These are phyloP conservation scores for Idris sp. DNA, from an alignment of 1,140 invertebrate species.

Conservation along the genomic window DNA sequence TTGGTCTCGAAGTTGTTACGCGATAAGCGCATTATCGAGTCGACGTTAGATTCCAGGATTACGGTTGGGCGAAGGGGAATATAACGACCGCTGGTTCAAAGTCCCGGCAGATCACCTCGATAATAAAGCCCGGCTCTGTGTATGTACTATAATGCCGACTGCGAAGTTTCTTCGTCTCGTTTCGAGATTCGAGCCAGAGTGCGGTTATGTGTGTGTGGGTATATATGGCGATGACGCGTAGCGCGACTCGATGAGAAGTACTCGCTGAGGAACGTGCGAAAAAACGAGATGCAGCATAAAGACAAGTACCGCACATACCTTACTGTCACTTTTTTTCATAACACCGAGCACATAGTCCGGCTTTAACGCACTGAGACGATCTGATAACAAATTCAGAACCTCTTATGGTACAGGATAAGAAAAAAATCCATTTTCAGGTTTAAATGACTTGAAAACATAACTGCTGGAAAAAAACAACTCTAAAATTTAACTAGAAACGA, in stretches of 20 bases:
- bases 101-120: conserved; percentile 53
- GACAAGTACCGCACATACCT: conserved; percentile 60
- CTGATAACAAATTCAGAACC: conserved; percentile 24
- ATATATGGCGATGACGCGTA: conserved; percentile 76
- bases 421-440: too few relatives aligned
- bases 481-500: too few relatives aligned
- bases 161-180: conserved; percentile 56
- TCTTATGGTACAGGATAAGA: neutral
- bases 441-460: too few relatives aligned
- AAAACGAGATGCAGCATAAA: conserved; percentile 57
- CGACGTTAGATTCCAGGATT: conserved; percentile 51
- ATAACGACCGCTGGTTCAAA: conserved; percentile 40
- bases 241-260: conserved; percentile 66
- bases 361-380: conserved; percentile 24
- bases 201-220: conserved; percentile 68
- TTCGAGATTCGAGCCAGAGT: conserved; percentile 61
- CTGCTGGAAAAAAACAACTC: too few relatives aligned
- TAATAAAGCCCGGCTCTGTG: conserved; percentile 55
- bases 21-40: conserved; percentile 49
- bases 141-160: too few relatives aligned
- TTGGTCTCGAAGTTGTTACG: conserved; percentile 30
- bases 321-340: conserved; percentile 61
- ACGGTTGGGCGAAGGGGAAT: conserved; percentile 15
- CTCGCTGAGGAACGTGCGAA: conserved; percentile 62
- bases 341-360: conserved; percentile 22